Base-by-base conservation (phyloP, 2,113 vertebrate genomes). In the Ginglymostoma cirratum region DNA sequence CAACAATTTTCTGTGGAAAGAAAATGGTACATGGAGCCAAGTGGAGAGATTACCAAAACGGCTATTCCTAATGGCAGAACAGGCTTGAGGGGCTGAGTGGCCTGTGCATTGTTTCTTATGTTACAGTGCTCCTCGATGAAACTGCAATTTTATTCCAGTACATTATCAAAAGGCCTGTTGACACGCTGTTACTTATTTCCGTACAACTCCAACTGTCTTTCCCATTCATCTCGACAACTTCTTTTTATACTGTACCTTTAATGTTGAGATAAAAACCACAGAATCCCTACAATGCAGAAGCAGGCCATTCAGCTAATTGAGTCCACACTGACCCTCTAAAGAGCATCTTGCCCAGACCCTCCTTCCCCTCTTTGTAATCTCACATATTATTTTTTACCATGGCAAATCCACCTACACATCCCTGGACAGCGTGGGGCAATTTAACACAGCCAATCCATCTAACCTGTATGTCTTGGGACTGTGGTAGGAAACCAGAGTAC, bases 1-100 rank as follows among this genome's bases (percentile, higher is more conserved):
- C 97, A 96, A 96, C 96, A 65, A 99, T 78, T 52, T 99, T 98
- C 99, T 99, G 97, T 72, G 96, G 97, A 96, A 86, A 61, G 96
- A 96, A 96, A 95, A 96, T 48, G 27, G 27, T 30, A 30, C 7
- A 30, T 72, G 70, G 30, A 78, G n/a, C 34, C 80, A 45, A 85
- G 21, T 4, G 38, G 21, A 19, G 21, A 45, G 21, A 45, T 83
- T 21, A 21, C 5, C 21, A 45, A 21, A 45, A 6, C 5, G 21
- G 42, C 38, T 17, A 85, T 70, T 21, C 5, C 24, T 0, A 45
- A 85, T 23, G 15, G 42, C 6, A 45, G 80, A 45, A 45, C 38
- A 83, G 38, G n/a, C 17, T 3, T 42, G n/a, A 83, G n/a, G 17
- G 78, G 38, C 14, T 38, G 78, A 83, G 38, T 83, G 17, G 10